phyloP scores from a whole-genome alignment of 2,113 vertebrate genomes.

The Sceloporus undulatus region DNA sequence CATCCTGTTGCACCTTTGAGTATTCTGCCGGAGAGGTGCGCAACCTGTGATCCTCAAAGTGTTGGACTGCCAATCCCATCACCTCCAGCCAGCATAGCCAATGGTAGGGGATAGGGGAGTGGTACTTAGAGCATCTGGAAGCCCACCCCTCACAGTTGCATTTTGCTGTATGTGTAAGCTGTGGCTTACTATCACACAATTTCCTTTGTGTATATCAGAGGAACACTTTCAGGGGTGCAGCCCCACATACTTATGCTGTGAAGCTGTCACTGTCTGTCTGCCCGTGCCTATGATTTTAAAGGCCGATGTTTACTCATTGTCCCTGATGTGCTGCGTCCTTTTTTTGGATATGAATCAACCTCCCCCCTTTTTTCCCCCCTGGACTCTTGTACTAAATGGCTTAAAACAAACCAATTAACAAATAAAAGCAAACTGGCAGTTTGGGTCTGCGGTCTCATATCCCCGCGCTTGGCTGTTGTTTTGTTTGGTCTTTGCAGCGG shows the following conservation, averaged over 20 bases:
- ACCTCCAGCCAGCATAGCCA: not conserved
- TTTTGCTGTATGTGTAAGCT: not conserved
- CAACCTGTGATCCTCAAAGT: not conserved
- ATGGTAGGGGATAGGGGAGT: no score
- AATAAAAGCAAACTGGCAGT: slow-evolving; percentile 31
- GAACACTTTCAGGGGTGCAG: not conserved
- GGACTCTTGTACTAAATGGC: slow-evolving; percentile 45
- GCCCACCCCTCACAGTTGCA: no score
- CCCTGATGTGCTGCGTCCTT: slow-evolving; percentile 39
- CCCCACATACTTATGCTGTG: not conserved
- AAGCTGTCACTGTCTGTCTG: slow-evolving; percentile 24
- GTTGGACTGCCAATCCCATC: not conserved
- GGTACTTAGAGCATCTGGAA: not conserved
- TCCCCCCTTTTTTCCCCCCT: slow-evolving; percentile 12
- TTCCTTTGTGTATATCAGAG: not conserved
- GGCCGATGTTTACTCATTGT: slow-evolving; percentile 13
- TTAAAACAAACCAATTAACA: slow-evolving; percentile 37
- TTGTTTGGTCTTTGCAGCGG: not conserved
- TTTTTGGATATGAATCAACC: slow-evolving; percentile 19
- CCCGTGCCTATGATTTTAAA: slow-evolving; percentile 9
- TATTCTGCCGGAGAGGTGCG: not conserved
- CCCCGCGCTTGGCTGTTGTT: not conserved
- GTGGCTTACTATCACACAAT: not conserved
- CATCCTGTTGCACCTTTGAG: not conserved
- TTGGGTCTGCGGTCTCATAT: not conserved